A percentile compares a stretch with the other conserved stretches of the same genome.
phyloP scores from a whole-genome alignment of 2,113 vertebrate species.

The Chitala chitala region DNA sequence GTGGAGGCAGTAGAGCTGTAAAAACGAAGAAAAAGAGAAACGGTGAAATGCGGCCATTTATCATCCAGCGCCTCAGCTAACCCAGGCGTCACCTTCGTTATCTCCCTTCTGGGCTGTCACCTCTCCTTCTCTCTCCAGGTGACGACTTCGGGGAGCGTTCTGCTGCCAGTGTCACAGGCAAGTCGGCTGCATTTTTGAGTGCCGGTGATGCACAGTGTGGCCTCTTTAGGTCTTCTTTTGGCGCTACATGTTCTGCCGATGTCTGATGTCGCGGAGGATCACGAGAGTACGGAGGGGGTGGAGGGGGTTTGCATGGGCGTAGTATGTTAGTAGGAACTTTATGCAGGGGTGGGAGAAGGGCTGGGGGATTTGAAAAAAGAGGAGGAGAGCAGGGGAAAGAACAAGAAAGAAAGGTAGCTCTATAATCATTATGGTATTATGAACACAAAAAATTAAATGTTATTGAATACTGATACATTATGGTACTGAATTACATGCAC shows the following conservation, averaged over 20 bases:
- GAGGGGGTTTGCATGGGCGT: constrained; percentile 49
- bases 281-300: constrained; percentile 41
- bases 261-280: background rate
- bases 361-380: constrained; percentile 32
- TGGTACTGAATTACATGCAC: background rate
- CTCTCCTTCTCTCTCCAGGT: constrained; percentile 12
- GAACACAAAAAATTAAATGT: background rate
- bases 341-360: constrained; percentile 53
- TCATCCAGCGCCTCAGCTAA: background rate
- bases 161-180: background rate
- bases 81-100: background rate
- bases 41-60: background rate
- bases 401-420: too few species aligned
- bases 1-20: constrained; percentile 15
- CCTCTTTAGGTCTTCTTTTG: constrained; percentile 17
- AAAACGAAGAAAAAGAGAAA: background rate
- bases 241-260: constrained; percentile 19
- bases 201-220: too few species aligned
- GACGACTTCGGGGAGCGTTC: background rate
- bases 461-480: background rate
- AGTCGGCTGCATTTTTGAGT: background rate
- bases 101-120: background rate
- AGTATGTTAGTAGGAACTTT: constrained; percentile 32
- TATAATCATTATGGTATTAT: too few species aligned
- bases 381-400: background rate